These are phyloP conservation scores for Phyllostomus hastatus DNA, from an alignment of 2,113 vertebrate species.

Conservation along the genomic window DNA sequence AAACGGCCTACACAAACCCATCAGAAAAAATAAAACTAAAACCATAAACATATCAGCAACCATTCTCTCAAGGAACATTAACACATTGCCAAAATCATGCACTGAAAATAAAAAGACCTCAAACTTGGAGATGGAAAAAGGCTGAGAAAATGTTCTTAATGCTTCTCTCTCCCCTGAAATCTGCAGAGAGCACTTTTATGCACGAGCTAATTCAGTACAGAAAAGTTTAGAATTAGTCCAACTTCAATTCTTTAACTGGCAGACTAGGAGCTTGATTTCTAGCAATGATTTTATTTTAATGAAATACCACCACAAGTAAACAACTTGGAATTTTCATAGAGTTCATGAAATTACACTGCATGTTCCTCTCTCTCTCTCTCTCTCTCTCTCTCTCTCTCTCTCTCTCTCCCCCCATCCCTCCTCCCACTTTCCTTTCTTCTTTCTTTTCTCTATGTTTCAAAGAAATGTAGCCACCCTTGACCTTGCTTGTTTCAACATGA, in stretches of 20 bases:
- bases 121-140: neutral
- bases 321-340: neutral
- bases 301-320: neutral
- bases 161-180: neutral
- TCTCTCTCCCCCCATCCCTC: neutral
- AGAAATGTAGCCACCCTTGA: neutral
- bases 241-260: neutral
- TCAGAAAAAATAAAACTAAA: neutral
- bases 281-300: neutral
- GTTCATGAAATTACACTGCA: neutral
- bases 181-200: neutral
- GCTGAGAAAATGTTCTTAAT: neutral
- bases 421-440: neutral
- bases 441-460: neutral
- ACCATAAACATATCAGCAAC: neutral
- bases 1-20: neutral
- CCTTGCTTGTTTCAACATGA: slow-evolving; percentile 4
- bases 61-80: neutral
- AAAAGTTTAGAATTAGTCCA: neutral
- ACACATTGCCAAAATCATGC: neutral
- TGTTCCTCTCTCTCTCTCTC: neutral
- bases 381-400: neutral
- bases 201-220: neutral
- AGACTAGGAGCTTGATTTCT: neutral
- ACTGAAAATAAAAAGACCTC: neutral